Percentiles rank a stretch among this genome's conserved stretches.
Conservation (phyloP, 2,113 vertebrate species). For the Ageneiosus marmoratus region DNA sequence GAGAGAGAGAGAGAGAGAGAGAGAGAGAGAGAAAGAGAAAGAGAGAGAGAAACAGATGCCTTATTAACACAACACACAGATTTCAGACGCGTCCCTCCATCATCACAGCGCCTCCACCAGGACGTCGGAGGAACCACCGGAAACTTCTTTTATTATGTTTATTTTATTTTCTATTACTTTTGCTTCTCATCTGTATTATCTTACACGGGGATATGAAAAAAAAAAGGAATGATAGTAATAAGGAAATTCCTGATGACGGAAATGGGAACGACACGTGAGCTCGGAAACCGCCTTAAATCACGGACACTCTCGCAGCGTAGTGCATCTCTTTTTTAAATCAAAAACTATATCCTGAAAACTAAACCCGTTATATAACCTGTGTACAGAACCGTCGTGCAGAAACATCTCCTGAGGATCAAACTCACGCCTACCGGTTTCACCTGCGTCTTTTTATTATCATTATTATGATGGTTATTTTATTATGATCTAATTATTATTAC, state of each 20-base stretch:
- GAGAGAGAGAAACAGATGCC: slow-evolving; percentile 73
- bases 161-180: slow-evolving; percentile 41
- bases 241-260: slow-evolving; percentile 58
- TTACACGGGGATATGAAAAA: slow-evolving; percentile 47
- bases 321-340: slow-evolving; percentile 86
- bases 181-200: slow-evolving; percentile 20
- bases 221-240: slow-evolving; percentile 47
- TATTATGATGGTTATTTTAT: slow-evolving; percentile 60
- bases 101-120: slow-evolving; percentile 57
- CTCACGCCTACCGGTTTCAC: slow-evolving; percentile 88
- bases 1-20: slow-evolving; percentile 11
- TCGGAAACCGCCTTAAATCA: slow-evolving; percentile 99
- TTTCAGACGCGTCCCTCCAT: slow-evolving; percentile 59
- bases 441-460: slow-evolving; percentile 81
- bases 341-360: slow-evolving; percentile 90
- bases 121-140: slow-evolving; percentile 57
- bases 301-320: slow-evolving; percentile 92
- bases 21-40: slow-evolving; percentile 42
- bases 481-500: slow-evolving; percentile 64
- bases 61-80: slow-evolving; percentile 72
- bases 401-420: slow-evolving; percentile 88
- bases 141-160: slow-evolving; percentile 9
- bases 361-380: slow-evolving; percentile 89
- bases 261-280: slow-evolving; percentile 85
- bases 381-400: slow-evolving; percentile 94